Base-by-base conservation (phyloP, 2,797 vertebrate species). In the Cirrhinus molitorella region DNA sequence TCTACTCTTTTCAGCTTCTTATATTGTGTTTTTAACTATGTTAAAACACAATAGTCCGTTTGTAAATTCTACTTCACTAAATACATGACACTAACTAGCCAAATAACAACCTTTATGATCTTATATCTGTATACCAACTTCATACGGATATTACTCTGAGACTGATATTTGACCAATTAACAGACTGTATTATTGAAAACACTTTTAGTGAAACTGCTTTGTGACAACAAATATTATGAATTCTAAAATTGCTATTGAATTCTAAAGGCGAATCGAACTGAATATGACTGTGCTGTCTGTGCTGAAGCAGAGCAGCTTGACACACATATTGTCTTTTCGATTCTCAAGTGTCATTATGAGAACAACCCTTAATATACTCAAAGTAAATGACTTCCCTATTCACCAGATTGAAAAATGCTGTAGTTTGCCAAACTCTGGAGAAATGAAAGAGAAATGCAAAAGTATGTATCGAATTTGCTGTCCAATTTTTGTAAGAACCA, bases 361-460 rank as follows among this genome's bases (percentile, higher is more conserved):
- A 65, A 63, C 59, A 65, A 25, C 6, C 25, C 63, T 67, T 67
- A 75, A n/a, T 53, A 82, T 14, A 61, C 37, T 11, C 25, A 72
- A 59, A 66, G 16, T 25, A 51, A 51, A 79, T 67, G 28, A 63
- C 31, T 74, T 82, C 57, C 57, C 31, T 73, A 65, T 74, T 65
- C 11, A 51, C 45, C 11, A 17, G 11, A 49, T 21, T 74, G 16
- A 82, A 74, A 74, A 82, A 74, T 8, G 45, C 70, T 40, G 14
- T 8, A 7, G 68, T 81, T 23, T 81, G 68, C 55, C 19, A 61
- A 72, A 81, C 19, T 37, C 19, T 61, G 55, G 25, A 81, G 55
- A 73, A 73, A 72, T 81, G 13, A 72, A 55, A 53, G 47, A 65
- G 34, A 16, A 81, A 34, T 17, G 34, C 65, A 43, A 72, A 61